Evolutionary conservation across 2,113 vertebrate species (phyloP), one percentile per base, ranked within the genome.

Genomic region (Takifugu flavidus): DNA sequence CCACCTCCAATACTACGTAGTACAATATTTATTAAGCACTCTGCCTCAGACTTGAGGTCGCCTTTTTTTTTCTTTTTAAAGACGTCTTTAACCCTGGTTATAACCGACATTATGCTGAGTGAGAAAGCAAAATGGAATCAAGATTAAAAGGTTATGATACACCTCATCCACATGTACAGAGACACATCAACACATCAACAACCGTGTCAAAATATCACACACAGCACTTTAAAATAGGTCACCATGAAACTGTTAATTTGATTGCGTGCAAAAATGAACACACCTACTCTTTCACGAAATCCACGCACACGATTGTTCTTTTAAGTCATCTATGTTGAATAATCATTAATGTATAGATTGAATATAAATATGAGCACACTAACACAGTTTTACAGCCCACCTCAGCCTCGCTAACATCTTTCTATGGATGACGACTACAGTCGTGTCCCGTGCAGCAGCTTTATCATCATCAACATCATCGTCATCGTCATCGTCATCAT

Each of bases 291-390:
- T 82, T 73, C 74, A 85, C 85, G 64, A 66, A 83, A 82, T 74
- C 63, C 77, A 58, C 77, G 79, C 80, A 14, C 77, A 90, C 79
- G 67, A 78, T 82, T 79, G 79, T 84, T 80, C 70, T 72, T 85
- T 80, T 74, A 89, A 77, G 84, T 77, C 73, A 79, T 83, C 83
- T 71, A 88, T 79, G 77, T 77, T 77, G 86, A 88, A 74, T 86
- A 82, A 25, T 49, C 3, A 67, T 72, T 68, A 77, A 78, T 87
- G 86, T 80, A 69, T 77, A 87, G 79, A 68, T 78, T 72, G 62
- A 80, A 59, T 83, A 83, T 87, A 86, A 87, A 89, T 88, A 90
- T 81, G 64, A 78, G 80, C 75, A 80, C 83, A 86, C 74, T 15
- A 47, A 72, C 28, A 67, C 62, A 3, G 62, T 63, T 80, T 51